Evolutionary conservation across 2,797 vertebrate genomes (phyloP).

Genomic region (Knipowitschia caucasica): DNA sequence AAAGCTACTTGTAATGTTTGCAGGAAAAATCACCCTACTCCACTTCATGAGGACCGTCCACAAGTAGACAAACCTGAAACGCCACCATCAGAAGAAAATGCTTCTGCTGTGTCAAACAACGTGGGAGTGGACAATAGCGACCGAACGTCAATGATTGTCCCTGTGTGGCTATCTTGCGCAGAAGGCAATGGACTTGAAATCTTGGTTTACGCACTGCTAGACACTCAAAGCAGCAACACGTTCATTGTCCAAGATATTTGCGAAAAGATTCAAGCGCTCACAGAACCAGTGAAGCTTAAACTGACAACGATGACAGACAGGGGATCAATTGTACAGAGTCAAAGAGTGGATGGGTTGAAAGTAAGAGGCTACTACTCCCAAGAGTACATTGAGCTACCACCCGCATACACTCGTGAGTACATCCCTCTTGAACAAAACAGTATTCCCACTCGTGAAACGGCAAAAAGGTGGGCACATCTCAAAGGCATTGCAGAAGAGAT

Average conservation of each 20-base stretch:
- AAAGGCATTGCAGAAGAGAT: background rate
- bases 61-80: background rate
- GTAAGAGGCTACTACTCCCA: background rate
- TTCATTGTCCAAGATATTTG: constrained; percentile 4
- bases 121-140: too few species aligned
- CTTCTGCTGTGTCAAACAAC: too few species aligned
- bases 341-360: background rate
- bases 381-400: background rate
- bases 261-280: background rate
- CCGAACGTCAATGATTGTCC: too few species aligned
- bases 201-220: background rate
- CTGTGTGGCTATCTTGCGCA: constrained; percentile 21
- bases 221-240: constrained; percentile 13
- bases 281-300: constrained; percentile 6
- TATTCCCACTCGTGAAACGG: background rate
- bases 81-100: background rate
- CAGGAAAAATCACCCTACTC: constrained; percentile 16
- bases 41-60: background rate
- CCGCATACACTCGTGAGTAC: background rate
- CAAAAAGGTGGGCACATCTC: background rate
- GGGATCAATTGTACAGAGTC: background rate
- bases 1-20: constrained; percentile 29
- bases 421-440: background rate
- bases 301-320: constrained; percentile 5
- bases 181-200: background rate